Conservation (phyloP, 23 tunicate species). For the Phallusia fumigata region DNA sequence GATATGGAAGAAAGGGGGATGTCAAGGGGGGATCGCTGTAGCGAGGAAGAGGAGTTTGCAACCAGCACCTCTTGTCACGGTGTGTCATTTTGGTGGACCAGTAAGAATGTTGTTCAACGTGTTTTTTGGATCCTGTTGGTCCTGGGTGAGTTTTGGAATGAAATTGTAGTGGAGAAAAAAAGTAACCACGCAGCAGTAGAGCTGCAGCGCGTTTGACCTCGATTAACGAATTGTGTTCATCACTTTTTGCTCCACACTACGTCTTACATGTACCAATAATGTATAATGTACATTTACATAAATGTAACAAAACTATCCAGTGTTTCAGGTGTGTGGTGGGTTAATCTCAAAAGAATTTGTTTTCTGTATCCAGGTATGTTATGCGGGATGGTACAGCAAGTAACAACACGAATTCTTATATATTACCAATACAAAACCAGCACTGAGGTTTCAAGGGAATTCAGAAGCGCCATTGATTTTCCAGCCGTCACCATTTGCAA, state of each 20-base stretch:
- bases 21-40: conserved; percentile 2
- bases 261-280: no score
- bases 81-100: conserved; percentile 8
- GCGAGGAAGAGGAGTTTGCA: conserved; percentile 10
- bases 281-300: no score
- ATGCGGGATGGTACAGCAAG: conserved; percentile 8
- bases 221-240: no score
- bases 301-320: no score
- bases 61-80: conserved; percentile 19
- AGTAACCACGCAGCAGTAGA: no score
- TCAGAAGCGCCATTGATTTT: conserved; percentile 5
- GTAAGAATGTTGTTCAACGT: background rate
- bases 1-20: background rate
- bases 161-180: no score
- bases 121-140: conserved; percentile 18
- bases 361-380: background rate
- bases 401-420: background rate
- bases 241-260: no score
- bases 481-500: conserved; percentile 21
- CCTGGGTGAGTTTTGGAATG: background rate
- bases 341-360: background rate
- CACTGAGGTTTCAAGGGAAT: conserved; percentile 7
- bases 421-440: conserved; percentile 17
- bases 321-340: no score
- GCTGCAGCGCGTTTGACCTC: no score